These are phyloP conservation scores for Pelochelys cantorii DNA, from an alignment of 2,797 vertebrate genomes.

Conservation along the genomic window DNA sequence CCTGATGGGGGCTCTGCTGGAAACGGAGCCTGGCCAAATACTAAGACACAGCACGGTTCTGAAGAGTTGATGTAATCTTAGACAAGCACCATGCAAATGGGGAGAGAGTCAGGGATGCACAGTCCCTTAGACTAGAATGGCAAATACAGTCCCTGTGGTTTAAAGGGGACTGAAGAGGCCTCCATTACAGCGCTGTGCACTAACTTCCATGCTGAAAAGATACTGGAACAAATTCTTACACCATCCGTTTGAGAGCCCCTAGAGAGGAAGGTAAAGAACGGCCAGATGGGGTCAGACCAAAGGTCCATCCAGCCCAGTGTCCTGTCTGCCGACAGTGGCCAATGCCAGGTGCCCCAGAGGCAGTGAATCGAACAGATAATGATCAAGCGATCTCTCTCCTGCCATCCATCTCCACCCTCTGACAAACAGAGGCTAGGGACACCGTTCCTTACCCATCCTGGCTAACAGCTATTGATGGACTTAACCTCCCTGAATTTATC, in stretches of 20 bases:
- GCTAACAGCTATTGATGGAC: too few species aligned
- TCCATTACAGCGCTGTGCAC: not conserved
- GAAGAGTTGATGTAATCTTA: not conserved
- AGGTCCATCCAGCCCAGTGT: too few species aligned
- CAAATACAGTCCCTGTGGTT: not conserved
- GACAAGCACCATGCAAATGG: not conserved
- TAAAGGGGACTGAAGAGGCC: not conserved
- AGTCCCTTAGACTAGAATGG: not conserved
- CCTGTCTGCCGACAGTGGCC: too few species aligned
- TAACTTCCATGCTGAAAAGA: not conserved
- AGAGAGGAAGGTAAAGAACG: not conserved
- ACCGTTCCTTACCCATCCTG: too few species aligned
- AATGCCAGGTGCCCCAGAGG: too few species aligned
- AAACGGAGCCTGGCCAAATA: not conserved
- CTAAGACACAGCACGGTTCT: rapidly evolving
- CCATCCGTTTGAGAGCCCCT: not conserved
- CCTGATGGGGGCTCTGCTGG: not conserved
- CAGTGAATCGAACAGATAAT: too few species aligned
- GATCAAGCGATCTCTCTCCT: too few species aligned
- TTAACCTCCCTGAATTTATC: too few species aligned
- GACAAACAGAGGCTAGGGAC: too few species aligned
- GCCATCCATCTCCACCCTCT: too few species aligned
- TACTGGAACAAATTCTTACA: not conserved
- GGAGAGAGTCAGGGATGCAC: rapidly evolving
- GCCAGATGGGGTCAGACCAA: too few species aligned